Evolutionary conservation across 2,888 invertebrate genomes (phyloP).

Genomic region (Amphipoea oculea): DNA sequence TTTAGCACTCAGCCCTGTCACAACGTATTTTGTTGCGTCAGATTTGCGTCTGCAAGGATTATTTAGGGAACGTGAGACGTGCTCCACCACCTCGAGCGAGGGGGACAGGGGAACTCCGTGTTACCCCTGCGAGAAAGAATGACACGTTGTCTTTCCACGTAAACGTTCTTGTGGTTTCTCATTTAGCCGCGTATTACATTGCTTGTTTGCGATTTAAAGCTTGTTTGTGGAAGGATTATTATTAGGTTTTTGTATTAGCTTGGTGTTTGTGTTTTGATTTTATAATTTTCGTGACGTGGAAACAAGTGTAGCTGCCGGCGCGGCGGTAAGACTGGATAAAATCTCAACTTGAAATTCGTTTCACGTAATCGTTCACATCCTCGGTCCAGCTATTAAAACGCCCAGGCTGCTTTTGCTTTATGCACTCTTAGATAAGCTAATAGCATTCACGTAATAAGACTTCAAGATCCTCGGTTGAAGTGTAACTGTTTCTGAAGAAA

Average conservation of each 20-base stretch:
- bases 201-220: conserved; percentile 8
- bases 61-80: conserved; percentile 57
- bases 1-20: conserved; percentile 39
- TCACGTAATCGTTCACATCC: not conserved
- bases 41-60: conserved; percentile 62
- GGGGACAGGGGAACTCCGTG: not conserved
- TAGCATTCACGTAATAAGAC: not conserved
- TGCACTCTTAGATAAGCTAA: no score
- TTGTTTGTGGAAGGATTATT: conserved; percentile 17
- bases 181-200: conserved; percentile 22
- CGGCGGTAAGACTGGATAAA: not conserved
- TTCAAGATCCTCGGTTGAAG: not conserved
- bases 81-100: not conserved
- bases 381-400: not conserved
- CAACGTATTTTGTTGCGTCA: conserved; percentile 59
- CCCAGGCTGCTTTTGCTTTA: not conserved
- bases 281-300: not conserved
- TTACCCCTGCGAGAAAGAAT: conserved; percentile 39
- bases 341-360: not conserved
- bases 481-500: not conserved
- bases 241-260: conserved; percentile 13
- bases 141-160: conserved; percentile 21
- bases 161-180: conserved; percentile 28
- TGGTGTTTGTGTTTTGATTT: conserved; percentile 1
- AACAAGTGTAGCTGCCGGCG: not conserved